Base-by-base conservation (phyloP, 2,797 vertebrate species). In the Pangasius macronema region DNA sequence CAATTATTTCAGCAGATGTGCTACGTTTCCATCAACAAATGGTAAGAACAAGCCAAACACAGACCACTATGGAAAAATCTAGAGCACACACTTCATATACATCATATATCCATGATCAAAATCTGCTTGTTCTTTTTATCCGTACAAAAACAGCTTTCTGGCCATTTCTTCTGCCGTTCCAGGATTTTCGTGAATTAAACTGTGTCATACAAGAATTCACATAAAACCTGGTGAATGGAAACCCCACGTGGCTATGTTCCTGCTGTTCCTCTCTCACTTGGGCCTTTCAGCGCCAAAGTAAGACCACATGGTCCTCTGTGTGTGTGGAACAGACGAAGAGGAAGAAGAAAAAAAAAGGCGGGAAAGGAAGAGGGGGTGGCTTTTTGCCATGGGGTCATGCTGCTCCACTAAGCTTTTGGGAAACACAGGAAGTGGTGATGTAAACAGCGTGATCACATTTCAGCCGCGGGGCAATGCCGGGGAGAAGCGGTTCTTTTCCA, bases 371-470 rank as follows among this genome's bases (percentile, higher is more conserved):
- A 22, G 68, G 59, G 83, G 53, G 65, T 46, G 70, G 46, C 61
- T 51, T 63, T 22, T 33, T 68, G 80, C 82, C 79, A 83, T 7
- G 72, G 84, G 53, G 59, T 82, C 87, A 82, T n/a, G 51, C 61
- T 79, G 63, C 72, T 59, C 70, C 16, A 36, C 70, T 91, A 91
- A 92, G 90, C 93, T 92, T 91, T 92, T 85, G 86, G 90, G 90
- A 85, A 92, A 91, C 90, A 94, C 95, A 95, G 95, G 96, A 96
- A 96, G 93, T 46, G 36, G 91, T 91, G 93, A 90, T 91, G 93
- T 95, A 95, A 96, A 96, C 95, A 96, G 89, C 89, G 91, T 95
- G 92, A 93, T 94, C 92, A 90, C 91, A 86, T 94, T 95, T 91
- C 92, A 93, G 91, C 92, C 94, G 92, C 94, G 30, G 63, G 63